Base-by-base conservation (phyloP, 2,888 invertebrate genomes). In the Agrochola litura region DNA sequence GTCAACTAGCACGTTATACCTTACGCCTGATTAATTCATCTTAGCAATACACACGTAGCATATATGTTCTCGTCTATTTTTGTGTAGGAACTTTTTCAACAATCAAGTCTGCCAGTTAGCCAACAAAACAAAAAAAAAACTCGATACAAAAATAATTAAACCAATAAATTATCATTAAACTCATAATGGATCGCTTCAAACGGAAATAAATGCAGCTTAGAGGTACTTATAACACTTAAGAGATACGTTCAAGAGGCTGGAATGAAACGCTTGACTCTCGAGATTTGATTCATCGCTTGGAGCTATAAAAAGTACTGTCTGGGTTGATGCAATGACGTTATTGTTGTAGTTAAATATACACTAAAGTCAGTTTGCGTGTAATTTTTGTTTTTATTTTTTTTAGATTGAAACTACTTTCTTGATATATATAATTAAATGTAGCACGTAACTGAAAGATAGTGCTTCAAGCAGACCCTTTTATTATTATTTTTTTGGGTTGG, bases 101-200 rank as follows among this genome's bases (percentile, higher is more conserved):
- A 6, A 25, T 3, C 6, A 14, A 22, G 1, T 49, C 12, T 0
- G 1, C 22, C 16, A 25, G 2, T 30, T 41, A 41, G 16, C 25
- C 49, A 61, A 30, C 12, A 52, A 22, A 52, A 75, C 6, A 22
- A 2, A 0, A 60, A 65, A 12, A 77, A 46, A 22, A 37, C 3
- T 25, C 16, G 22, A 25, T 25, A 30, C 68, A 67, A 49, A 73
- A 70, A 64, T 61, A 68, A 12, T 25, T 61, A 41, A 6, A 71
- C 6, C 14, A 76, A 79, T 84, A 81, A 88, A 88, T 86, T 78
- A 86, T 84, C 86, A 54, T 80, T 61, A 43, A 83, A 83, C 46
- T 73, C 52, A 83, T 85, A 79, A 87, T 82, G 82, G 74, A 81
- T 54, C 70, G 75, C 67, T 82, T 76, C 49, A 66, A 72, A 71